These are phyloP conservation scores for Siniperca obscura DNA, from an alignment of 2,797 vertebrate species.

Conservation along the genomic window DNA sequence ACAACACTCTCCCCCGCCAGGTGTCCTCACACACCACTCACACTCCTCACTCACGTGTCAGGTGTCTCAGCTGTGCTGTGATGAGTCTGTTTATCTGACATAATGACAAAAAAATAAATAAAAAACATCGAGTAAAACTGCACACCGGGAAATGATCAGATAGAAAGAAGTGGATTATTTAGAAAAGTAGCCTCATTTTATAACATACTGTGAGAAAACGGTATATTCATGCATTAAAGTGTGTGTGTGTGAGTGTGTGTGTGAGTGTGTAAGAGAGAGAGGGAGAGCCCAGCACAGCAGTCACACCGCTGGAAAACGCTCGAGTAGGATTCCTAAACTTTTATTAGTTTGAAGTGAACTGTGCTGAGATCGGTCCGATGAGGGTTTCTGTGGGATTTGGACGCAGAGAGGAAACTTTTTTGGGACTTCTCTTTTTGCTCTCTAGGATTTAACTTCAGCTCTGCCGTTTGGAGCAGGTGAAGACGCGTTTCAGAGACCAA, in stretches of 20 bases:
- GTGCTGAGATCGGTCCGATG: neutral
- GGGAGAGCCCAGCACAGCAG: neutral
- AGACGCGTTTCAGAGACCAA: neutral
- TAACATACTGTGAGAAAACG: neutral
- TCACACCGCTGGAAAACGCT: neutral
- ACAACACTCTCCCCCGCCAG: slow-evolving; percentile 51
- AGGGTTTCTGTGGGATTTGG: rapidly evolving
- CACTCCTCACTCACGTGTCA: neutral
- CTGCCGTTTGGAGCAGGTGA: slow-evolving; percentile 37
- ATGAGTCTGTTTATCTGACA: neutral
- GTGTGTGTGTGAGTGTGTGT: neutral
- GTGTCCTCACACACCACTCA: slow-evolving; percentile 36
- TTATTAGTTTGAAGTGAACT: neutral
- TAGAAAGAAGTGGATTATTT: neutral
- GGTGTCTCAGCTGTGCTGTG: too few species aligned
- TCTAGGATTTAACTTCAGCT: neutral
- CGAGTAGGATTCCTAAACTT: neutral
- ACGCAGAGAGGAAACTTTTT: slow-evolving; percentile 2
- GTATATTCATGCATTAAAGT: too few species aligned
- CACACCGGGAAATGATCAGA: neutral
- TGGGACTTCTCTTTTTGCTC: neutral
- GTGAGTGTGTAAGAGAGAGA: neutral
- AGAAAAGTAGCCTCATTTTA: neutral
- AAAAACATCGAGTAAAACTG: too few species aligned
- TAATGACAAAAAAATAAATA: too few species aligned